Conservation (phyloP, 2,797 vertebrate species). For the Euphonia xanthogaster region DNA sequence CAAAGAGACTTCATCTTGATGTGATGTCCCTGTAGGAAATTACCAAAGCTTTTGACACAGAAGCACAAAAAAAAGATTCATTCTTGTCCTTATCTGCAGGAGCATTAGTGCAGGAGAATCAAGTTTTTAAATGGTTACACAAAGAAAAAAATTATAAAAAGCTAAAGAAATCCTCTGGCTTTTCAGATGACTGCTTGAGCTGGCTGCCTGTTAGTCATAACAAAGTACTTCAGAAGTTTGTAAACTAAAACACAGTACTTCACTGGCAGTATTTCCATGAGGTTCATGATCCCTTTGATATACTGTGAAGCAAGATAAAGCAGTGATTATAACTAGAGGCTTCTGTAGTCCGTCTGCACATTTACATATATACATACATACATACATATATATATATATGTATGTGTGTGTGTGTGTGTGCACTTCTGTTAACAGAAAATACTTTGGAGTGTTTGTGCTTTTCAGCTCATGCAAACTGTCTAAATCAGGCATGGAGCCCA, state of each 20-base stretch:
- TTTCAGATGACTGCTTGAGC: neutral
- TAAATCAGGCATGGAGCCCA: neutral
- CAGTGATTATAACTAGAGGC: neutral
- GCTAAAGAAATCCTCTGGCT: neutral
- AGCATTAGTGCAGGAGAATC: neutral
- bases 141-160: neutral
- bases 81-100: neutral
- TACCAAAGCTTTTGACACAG: neutral
- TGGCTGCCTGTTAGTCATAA: neutral
- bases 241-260: neutral
- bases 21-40: neutral
- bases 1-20: neutral
- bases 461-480: neutral
- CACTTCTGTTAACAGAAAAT: neutral
- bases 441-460: neutral
- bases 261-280: neutral
- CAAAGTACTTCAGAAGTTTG: neutral
- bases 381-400: neutral
- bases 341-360: neutral
- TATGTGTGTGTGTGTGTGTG: no score
- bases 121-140: neutral
- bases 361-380: neutral
- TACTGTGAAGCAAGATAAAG: neutral
- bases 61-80: neutral
- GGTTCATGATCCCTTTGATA: neutral